Conservation (phyloP, 2,113 vertebrate species). For the Ellobius talpinus region DNA sequence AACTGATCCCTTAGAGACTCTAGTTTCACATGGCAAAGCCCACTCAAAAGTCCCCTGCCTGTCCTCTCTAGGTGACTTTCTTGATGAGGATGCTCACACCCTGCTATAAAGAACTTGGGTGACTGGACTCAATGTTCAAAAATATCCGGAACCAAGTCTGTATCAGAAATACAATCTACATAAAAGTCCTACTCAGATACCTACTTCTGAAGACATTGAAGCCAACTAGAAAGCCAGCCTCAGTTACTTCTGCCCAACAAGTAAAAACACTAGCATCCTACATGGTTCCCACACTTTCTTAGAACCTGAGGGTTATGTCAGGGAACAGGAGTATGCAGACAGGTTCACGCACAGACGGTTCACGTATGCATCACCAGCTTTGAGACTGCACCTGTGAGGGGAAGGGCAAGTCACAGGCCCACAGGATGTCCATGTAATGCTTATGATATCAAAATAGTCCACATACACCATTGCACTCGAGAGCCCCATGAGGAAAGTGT, state of each 20-base stretch:
- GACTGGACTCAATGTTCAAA: background rate
- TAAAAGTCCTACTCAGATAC: background rate
- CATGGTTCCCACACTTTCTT: background rate
- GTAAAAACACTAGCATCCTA: background rate
- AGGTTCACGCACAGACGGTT: background rate
- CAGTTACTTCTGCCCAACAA: background rate
- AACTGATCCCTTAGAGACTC: background rate
- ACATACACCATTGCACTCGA: background rate
- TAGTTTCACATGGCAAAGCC: background rate
- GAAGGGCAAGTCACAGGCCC: background rate
- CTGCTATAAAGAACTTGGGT: background rate
- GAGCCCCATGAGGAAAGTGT: background rate
- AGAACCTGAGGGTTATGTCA: background rate
- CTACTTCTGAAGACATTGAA: background rate
- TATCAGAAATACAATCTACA: background rate
- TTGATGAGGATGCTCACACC: background rate
- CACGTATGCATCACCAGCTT: background rate
- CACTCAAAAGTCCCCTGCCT: background rate
- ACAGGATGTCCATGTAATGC: background rate
- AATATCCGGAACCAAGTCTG: background rate
- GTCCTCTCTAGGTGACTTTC: background rate
- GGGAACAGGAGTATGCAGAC: background rate
- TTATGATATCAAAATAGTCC: background rate
- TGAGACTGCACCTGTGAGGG: background rate
- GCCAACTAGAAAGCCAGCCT: conserved; percentile 21